Evolutionary conservation across 2,888 invertebrate species (phyloP), one percentile per base, ranked within the genome.

Genomic region (Tuta absoluta): DNA sequence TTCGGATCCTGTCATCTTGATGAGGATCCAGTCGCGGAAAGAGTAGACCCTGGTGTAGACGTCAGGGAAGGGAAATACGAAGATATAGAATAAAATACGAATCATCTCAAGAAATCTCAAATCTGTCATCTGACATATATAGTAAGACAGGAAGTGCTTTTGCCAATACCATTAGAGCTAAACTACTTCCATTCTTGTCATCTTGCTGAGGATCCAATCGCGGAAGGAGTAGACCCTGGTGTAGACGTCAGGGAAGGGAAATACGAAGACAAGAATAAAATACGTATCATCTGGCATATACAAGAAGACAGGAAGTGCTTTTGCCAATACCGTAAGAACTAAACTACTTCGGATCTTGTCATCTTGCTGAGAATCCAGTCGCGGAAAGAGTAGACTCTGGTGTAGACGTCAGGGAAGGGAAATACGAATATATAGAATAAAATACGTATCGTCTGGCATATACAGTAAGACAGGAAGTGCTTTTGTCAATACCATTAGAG

Each of bases 381-480:
- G 48, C 75, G 81, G 81, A 86, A 93, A 49, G 82, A 73, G 72
- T 76, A 86, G 0, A 93, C 92, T 64, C 92, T 84, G 28, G 89
- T 86, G 78, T 89, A 93, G 33, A 93, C 92, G 72, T 93, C 93
- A 28, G 93, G 93, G 65, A n/a, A n/a, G n/a, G 8, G 33, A 10
- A 33, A 33, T 33, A 28, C 33, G n/a, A n/a, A n/a, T n/a, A n/a
- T 33, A n/a, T 41, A n/a, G 1, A 41, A 41, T 14, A n/a, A 11
- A 28, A 28, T 5, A 28, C 28, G 11, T n/a, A n/a, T n/a, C n/a
- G 8, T 12, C 12, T 12, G 38, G 38, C 12, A 38, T 10, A 8
- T 38, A 8, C 12, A n/a, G n/a, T n/a, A n/a, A n/a, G n/a, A n/a
- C n/a, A 38, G 3, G 41, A 41, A 14, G 41, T 14, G 3, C 41